Evolutionary conservation across 2,797 vertebrate species (phyloP), one percentile per base, ranked within the genome.

Genomic region (Melanotaenia parkinsoni): DNA sequence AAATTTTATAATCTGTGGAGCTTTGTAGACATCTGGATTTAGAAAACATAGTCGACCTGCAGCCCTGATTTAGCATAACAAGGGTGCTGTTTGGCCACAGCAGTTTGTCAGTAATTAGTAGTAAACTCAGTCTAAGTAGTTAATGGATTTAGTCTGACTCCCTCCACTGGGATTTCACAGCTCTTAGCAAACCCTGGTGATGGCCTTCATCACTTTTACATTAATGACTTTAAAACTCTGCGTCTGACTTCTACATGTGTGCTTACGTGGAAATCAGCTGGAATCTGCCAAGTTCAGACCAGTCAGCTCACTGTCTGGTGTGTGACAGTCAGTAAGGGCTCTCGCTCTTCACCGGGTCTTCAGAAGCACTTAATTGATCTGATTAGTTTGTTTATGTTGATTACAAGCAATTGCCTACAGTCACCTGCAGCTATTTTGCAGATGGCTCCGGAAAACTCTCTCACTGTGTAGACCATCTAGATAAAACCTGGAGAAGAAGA

Each of bases 31-130:
- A 33, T 28, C 9, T 7, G 43, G 2, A 7, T 14, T 4, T 37
- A 18, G 38, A 45, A 45, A 45, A 45, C 16, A 28, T 28, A 28
- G 26, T 28, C 26, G 26, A 24, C 33, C 59, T 58, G 47, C 33
- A 51, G 28, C 7, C 33, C 22, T 53, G 37, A 5, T 18, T 1
- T 45, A 45, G 1, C 16, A 45, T 14, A 64, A 22, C 45, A 57
- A 12, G 40, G 13, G 20, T 2, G 8, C 64, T 63, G 45, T 74
- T 70, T 43, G 18, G 37, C 65, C 67, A 37, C 43, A 40, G 33
- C 47, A 18, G 24, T 80, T 16, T 67, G 68, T 67, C 45, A 22
- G 77, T 73, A 77, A 86, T 87, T 66, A 79, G 86, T 57, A 37
- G 56, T 65, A 56, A 67, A 58, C 66, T 67, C 60, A 8, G 53